Base-by-base conservation (phyloP, 2,888 invertebrate genomes). In the Andrena chrysosceles region DNA sequence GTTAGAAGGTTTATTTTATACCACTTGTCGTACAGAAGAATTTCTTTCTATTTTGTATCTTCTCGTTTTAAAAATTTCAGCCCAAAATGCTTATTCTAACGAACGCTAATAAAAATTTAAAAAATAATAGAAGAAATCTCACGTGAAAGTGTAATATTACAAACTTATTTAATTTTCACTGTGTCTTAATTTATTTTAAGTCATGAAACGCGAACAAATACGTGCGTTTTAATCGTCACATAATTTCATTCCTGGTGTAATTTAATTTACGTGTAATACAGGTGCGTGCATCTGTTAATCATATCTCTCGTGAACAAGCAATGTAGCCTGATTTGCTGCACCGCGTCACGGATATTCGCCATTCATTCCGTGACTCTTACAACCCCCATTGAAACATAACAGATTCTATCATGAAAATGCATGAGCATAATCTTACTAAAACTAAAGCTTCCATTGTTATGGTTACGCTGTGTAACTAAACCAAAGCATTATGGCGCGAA, bases 301-400 rank as follows among this genome's bases (percentile, higher is more conserved):
- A 76, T 68, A 72, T 78, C 74, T 76, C 75, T 63, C 54, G 59
- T 68, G 76, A 72, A 63, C 56, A 72, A 81, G 77, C 77, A 81
- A 83, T 68, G 81, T 81, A 68, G 71, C 29, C 77, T 70, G 84
- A 87, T 87, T 87, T 77, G 84, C 77, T 29, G 64, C 66, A 68
- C 63, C 48, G 70, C 76, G 70, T 76, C 79, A 73, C 68, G 77
- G 29, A 67, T 60, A 75, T 68, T 68, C 64, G 59, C 77, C 84
- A 81, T 85, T 84, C 87, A 81, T 86, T 88, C 79, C 88, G 88
- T 83, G 79, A 80, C 82, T 81, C 81, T 56, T 81, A 73, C 72
- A 70, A 64, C 77, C 72, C 60, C 67, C 75, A 74, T 78, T 79
- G 76, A 64, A 74, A 77, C 81, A 80, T 69, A 71, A 79, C 62